A percentile compares a stretch with the other conserved stretches of the same genome.
These are phyloP conservation scores for Chirona hameri DNA, from an alignment of 2,888 invertebrate species.

Conservation along the genomic window DNA sequence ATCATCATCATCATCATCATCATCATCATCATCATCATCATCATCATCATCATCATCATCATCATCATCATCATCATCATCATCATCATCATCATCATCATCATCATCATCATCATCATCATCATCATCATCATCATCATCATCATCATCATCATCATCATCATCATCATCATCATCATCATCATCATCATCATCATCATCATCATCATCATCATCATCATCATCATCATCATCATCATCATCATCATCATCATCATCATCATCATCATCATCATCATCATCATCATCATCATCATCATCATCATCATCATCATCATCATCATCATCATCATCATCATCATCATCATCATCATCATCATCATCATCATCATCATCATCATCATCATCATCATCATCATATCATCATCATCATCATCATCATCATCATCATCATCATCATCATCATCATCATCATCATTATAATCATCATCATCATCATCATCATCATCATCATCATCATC, in stretches of 20 bases:
- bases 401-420: too few relatives aligned
- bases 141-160: constrained; percentile 22
- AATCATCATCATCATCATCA: too few relatives aligned
- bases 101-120: constrained; percentile 22
- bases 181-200: too few relatives aligned
- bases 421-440: constrained; percentile 8
- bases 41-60: constrained; percentile 7
- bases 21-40: constrained; percentile 22
- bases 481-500: constrained; percentile 10
- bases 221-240: constrained; percentile 9
- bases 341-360: constrained; percentile 10
- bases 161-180: constrained; percentile 22
- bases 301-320: constrained; percentile 10
- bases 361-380: constrained; percentile 7
- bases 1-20: constrained; percentile 5
- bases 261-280: constrained; percentile 22
- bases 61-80: constrained; percentile 11
- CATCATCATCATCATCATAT: too few relatives aligned
- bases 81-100: constrained; percentile 11
- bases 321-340: constrained; percentile 7
- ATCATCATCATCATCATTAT: constrained; percentile 7
- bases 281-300: constrained; percentile 22
- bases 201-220: too few relatives aligned
- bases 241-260: constrained; percentile 22
- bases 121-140: constrained; percentile 22